A percentile compares a stretch with the other conserved stretches of the same genome.
Conservation (phyloP, 2,888 invertebrate species). For the Leptinotarsa rubiginosa region DNA sequence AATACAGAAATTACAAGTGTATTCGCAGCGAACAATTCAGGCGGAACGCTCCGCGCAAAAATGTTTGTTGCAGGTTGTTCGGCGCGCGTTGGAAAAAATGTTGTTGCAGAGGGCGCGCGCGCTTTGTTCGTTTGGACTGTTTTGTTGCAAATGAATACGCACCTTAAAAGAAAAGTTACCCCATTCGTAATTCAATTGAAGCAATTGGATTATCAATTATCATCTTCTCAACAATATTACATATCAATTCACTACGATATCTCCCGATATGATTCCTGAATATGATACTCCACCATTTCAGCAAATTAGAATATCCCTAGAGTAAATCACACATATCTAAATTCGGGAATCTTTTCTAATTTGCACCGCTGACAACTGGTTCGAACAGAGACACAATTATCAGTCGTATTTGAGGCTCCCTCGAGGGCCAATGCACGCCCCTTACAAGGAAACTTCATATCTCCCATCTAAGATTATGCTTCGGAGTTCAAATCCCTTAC, state of each 20-base stretch:
- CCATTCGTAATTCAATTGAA: too few species aligned
- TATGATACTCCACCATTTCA: background rate
- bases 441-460: slow-evolving; percentile 48
- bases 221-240: too few species aligned
- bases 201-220: too few species aligned
- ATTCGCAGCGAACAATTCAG: too few species aligned
- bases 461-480: slow-evolving; percentile 49
- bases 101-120: too few species aligned
- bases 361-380: slow-evolving; percentile 41
- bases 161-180: too few species aligned
- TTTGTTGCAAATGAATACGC: too few species aligned
- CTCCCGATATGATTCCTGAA: background rate
- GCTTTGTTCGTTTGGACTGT: too few species aligned
- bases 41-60: too few species aligned
- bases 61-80: too few species aligned
- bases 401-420: slow-evolving; percentile 45
- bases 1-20: too few species aligned
- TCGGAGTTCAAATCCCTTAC: slow-evolving; percentile 34
- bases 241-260: background rate
- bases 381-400: slow-evolving; percentile 43
- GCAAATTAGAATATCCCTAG: background rate
- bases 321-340: slow-evolving; percentile 18
- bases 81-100: too few species aligned
- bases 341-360: slow-evolving; percentile 28
- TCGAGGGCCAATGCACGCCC: slow-evolving; percentile 38